Evolutionary conservation across 2,888 invertebrate genomes (phyloP), one percentile per base, ranked within the genome.

Genomic region (Anthoptus insignis): DNA sequence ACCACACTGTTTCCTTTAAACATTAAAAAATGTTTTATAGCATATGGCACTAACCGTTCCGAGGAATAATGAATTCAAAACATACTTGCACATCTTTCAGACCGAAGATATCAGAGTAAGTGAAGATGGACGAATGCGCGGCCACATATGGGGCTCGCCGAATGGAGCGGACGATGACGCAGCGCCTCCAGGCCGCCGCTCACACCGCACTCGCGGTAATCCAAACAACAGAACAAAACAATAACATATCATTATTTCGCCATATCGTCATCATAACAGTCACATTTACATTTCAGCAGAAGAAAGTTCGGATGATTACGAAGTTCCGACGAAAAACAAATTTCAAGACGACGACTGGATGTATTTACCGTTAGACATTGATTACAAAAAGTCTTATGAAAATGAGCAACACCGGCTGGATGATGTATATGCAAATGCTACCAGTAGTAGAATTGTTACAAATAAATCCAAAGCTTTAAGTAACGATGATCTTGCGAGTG

Each of bases 261-360:
- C 76, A 74, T 80, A 80, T 79, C 67, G 67, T 81, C 86, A 79
- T 84, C 88, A 88, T 90, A 91, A 91, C 85, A 77, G 79, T 86
- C 84, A 83, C 88, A 76, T 91, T 90, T 91, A 81, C 84, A 83
- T 93, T 93, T 90, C 91, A 92, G 90, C 89, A 77, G 90, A 89
- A 80, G 88, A 91, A 84, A 92, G 93, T 83, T 93, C 93, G 80
- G 92, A 92, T 84, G 92, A 93, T 82, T 87, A 80, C 78, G 91
- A 90, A 80, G 84, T 81, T 72, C 80, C 84, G 73, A 77, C 79
- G 73, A 77, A 77, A 74, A 78, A 79, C 68, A 83, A 79, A 81
- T 79, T 79, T 70, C 82, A 82, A 81, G 88, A 86, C 72, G 90
- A 90, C 78, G 89, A 91, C 81, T 90, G 89, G 91, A 87, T 88